Evolutionary conservation across 2,888 invertebrate species (phyloP).

Genomic region (Campoplex capitator): DNA sequence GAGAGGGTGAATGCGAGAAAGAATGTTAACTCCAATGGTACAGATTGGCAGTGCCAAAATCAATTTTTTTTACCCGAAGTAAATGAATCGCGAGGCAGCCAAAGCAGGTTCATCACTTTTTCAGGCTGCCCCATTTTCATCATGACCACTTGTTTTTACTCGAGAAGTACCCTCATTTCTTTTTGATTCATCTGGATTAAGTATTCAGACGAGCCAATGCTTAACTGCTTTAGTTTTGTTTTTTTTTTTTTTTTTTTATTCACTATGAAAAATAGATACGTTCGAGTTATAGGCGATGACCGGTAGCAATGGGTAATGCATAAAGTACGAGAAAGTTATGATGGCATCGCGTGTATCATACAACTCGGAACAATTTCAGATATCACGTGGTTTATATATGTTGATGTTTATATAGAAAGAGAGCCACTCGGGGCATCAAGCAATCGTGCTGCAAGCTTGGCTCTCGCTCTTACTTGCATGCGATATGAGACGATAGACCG

Average conservation of each 20-base stretch:
- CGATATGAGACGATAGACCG: conserved; percentile 54
- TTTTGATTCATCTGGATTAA: neutral
- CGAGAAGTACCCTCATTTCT: neutral
- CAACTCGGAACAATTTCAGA: conserved; percentile 41
- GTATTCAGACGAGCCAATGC: conserved; percentile 9
- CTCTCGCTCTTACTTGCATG: conserved; percentile 64
- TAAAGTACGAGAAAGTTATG: conserved; percentile 68
- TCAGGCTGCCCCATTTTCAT: neutral
- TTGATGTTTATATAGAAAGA: conserved; percentile 26
- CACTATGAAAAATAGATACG: conserved; percentile 16
- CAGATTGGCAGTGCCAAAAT: neutral
- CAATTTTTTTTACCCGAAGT: neutral
- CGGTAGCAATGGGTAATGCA: conserved; percentile 23
- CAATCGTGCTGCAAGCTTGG: conserved; percentile 68
- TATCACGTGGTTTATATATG: conserved; percentile 10
- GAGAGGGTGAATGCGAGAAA: neutral
- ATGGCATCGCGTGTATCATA: conserved; percentile 71
- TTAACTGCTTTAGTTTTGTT: neutral
- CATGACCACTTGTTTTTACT: neutral
- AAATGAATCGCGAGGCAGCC: neutral
- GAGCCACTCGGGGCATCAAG: conserved; percentile 45
- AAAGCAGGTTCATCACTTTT: neutral
- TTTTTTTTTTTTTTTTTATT: conserved; percentile 32
- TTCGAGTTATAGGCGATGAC: conserved; percentile 25
- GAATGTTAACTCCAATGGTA: neutral